These are phyloP conservation scores for Onthophagus sagittarius DNA, from an alignment of 2,888 invertebrate species.

Conservation along the genomic window DNA sequence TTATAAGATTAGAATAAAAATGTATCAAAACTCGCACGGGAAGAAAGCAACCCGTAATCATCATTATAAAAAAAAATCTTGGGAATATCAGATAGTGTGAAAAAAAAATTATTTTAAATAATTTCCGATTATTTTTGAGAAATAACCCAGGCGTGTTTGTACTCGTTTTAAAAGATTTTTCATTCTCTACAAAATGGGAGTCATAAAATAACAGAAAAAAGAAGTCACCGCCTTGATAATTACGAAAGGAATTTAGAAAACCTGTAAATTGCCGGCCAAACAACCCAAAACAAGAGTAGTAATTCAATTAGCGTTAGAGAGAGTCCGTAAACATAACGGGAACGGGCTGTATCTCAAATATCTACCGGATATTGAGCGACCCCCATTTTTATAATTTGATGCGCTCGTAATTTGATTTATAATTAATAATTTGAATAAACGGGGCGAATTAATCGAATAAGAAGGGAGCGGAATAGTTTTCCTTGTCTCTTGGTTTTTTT, in stretches of 20 bases:
- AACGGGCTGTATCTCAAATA: neutral
- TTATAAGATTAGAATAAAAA: too few species aligned
- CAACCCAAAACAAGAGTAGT: constrained; percentile 20
- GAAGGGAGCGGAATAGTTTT: too few species aligned
- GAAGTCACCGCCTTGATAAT: constrained; percentile 14
- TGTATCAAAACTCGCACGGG: neutral
- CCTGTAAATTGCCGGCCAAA: constrained; percentile 22
- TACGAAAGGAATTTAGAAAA: constrained; percentile 23
- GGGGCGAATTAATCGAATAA: neutral
- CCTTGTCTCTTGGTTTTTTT: too few species aligned
- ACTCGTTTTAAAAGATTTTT: too few species aligned
- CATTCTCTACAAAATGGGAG: neutral
- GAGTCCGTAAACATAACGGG: constrained; percentile 21
- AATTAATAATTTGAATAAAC: neutral
- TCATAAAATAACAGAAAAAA: neutral
- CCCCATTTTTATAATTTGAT: too few species aligned
- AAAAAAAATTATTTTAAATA: too few species aligned
- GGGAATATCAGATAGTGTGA: neutral
- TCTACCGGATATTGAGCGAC: neutral
- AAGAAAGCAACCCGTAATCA: neutral
- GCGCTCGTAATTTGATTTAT: too few species aligned
- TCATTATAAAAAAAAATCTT: neutral
- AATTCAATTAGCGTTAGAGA: constrained; percentile 22
- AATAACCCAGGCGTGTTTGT: too few species aligned
- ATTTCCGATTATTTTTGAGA: too few species aligned